Evolutionary conservation across 1,140 invertebrate genomes (phyloP), one percentile per base, ranked within the genome.

Genomic region (Drosophila kepulauana): DNA sequence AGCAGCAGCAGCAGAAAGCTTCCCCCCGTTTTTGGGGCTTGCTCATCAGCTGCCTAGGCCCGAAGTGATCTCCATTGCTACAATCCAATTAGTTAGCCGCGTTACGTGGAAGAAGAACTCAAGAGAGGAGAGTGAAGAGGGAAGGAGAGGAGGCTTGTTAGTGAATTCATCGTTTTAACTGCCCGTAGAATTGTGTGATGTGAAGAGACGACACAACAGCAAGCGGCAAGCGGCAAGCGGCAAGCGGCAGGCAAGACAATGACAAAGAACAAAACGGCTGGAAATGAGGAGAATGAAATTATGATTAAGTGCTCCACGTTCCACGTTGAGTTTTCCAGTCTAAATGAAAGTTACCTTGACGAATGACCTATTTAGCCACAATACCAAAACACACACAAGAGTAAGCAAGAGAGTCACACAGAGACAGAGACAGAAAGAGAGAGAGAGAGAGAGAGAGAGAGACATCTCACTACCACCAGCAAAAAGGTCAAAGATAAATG

Each of bases 281-380:
- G 61, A 57, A 81, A 68, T 65, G 62, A 69, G 69, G 65, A 75
- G 80, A 81, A 81, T 73, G 85, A 79, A 89, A 87, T 91, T 91
- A 82, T 86, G 76, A 90, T 82, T 79, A 90, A 86, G 73, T 82
- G 82, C 73, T 70, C 72, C 73, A 86, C 81, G 82, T 79, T 79
- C 68, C 65, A 74, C 45, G 69, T 54, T 81, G 51, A 66, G 74
- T 86, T 86, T 89, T 81, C 81, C 78, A 84, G 75, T 79, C 89
- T 80, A 90, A 90, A 90, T 90, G 86, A 90, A 90, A 90, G 86
- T 91, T 90, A 91, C 86, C 86, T 91, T 90, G 86, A 90, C 86
- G 86, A 90, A 86, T 91, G 86, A 90, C 86, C 86, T 67, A 90
- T 90, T 87, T 90, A 90, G 82, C 76, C 82, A 90, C 76, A 79